phyloP scores from a whole-genome alignment of 1,140 invertebrate species.

The Apis laboriosa region DNA sequence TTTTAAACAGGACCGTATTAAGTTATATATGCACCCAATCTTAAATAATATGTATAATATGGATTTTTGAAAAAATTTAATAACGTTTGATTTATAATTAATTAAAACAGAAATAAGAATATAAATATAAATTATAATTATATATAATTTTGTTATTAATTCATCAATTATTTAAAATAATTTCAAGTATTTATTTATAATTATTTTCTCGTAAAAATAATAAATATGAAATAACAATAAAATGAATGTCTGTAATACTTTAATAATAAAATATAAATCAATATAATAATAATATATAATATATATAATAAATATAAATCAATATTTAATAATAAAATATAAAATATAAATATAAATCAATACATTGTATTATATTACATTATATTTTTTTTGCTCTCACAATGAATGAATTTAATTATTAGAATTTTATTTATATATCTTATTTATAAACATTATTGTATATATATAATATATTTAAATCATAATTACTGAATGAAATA shows the following conservation, averaged over 20 bases:
- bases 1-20: slow-evolving; percentile 69
- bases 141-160: background rate
- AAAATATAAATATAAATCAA: too few relatives aligned
- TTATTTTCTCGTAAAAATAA: background rate
- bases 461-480: background rate
- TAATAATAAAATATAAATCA: too few relatives aligned
- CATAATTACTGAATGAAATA: background rate
- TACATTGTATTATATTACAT: too few relatives aligned
- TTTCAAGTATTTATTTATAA: background rate
- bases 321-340: too few relatives aligned
- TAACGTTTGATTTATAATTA: background rate
- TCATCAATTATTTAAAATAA: background rate
- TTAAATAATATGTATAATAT: background rate
- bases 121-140: background rate
- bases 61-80: background rate
- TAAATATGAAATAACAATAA: background rate
- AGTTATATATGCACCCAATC: background rate
- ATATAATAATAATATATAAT: too few relatives aligned
- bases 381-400: background rate
- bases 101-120: background rate
- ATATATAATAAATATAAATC: background rate
- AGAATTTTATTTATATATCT: background rate
- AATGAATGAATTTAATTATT: background rate
- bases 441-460: background rate
- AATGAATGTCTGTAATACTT: too few relatives aligned